These are phyloP conservation scores for Bugulina stolonifera DNA, from an alignment of 2,888 invertebrate genomes.

Conservation along the genomic window DNA sequence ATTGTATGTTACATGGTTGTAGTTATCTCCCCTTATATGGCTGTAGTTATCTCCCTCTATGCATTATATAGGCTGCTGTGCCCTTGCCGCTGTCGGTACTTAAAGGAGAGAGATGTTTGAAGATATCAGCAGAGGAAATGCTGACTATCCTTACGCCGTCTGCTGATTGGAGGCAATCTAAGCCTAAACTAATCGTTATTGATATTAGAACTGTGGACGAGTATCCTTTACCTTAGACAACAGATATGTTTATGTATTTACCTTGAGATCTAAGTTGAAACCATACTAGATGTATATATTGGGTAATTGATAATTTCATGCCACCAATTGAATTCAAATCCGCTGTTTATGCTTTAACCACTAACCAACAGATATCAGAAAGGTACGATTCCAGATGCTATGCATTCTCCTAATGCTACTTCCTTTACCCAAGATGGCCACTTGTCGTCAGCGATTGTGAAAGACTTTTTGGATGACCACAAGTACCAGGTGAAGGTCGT, in stretches of 20 bases:
- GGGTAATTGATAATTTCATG: too few relatives aligned
- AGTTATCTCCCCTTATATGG: too few relatives aligned
- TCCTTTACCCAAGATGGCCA: constrained; percentile 67
- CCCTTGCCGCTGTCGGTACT: constrained; percentile 66
- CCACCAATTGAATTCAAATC: too few relatives aligned
- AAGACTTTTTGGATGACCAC: constrained; percentile 57
- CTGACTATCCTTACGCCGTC: constrained; percentile 59
- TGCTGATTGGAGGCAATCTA: constrained; percentile 45
- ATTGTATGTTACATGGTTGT: too few relatives aligned
- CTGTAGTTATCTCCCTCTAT: too few relatives aligned
- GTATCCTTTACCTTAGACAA: constrained; percentile 49
- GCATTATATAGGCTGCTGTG: background rate
- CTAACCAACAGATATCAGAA: constrained; percentile 63
- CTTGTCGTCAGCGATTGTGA: constrained; percentile 61
- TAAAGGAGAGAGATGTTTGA: constrained; percentile 70
- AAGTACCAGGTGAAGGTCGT: constrained; percentile 68
- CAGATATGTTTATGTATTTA: too few relatives aligned
- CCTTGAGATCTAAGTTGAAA: too few relatives aligned
- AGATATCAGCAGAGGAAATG: constrained; percentile 80
- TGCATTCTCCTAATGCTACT: constrained; percentile 81
- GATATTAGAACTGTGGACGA: constrained; percentile 66
- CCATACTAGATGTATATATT: too few relatives aligned
- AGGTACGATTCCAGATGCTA: constrained; percentile 71
- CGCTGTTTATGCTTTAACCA: too few relatives aligned
- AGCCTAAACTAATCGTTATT: constrained; percentile 60